These are phyloP conservation scores for Chloroceryle inda DNA, from an alignment of 2,797 vertebrate species.

Conservation along the genomic window DNA sequence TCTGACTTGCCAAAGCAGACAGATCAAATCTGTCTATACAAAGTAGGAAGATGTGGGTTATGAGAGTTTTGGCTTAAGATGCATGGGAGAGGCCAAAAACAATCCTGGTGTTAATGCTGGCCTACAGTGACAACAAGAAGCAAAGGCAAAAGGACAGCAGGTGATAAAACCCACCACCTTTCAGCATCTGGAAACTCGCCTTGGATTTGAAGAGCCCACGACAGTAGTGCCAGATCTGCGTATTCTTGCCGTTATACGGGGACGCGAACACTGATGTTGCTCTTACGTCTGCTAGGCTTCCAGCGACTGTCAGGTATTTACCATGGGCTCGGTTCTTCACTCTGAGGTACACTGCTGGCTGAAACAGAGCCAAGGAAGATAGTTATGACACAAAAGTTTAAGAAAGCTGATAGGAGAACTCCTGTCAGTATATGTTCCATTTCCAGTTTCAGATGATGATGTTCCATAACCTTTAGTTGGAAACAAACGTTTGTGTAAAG, in stretches of 20 bases:
- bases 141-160: neutral
- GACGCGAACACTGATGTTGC: conserved; percentile 76
- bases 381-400: neutral
- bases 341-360: conserved; percentile 85
- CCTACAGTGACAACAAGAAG: neutral
- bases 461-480: neutral
- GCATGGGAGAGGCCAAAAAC: neutral
- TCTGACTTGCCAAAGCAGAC: neutral
- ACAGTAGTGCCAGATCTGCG: conserved; percentile 86
- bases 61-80: neutral
- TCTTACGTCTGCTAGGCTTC: conserved; percentile 64
- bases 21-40: neutral
- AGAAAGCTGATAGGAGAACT: fast-evolving
- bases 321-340: conserved; percentile 81
- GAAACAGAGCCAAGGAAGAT: neutral
- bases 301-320: conserved; percentile 80
- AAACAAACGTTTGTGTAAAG: neutral
- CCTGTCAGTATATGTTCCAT: fast-evolving
- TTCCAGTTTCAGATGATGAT: neutral
- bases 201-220: conserved; percentile 85
- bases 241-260: conserved; percentile 66
- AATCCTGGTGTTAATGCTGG: neutral
- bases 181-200: conserved; percentile 73
- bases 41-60: fast-evolving
- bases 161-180: neutral